Conservation (phyloP, 2,113 vertebrate genomes). For the Pachycephala philippinensis region DNA sequence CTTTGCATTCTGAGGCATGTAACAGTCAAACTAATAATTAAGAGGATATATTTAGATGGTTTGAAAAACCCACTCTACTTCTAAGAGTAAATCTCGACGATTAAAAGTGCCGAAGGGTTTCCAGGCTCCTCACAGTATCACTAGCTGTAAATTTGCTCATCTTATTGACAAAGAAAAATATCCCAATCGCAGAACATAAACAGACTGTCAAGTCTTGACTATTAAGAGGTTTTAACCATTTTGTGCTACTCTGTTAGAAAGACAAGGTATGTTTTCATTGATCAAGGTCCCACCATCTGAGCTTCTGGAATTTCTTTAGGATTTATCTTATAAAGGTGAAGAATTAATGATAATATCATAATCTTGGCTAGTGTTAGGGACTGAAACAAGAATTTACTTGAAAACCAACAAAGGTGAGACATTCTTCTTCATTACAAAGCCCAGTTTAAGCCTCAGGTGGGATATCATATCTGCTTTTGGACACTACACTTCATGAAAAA, state of each 20-base stretch:
- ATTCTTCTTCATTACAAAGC: background rate
- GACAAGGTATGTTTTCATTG: background rate
- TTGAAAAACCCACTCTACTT: slow-evolving; percentile 22
- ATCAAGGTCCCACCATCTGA: background rate
- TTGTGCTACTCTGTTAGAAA: background rate
- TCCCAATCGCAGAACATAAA: background rate
- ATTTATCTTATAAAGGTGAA: background rate
- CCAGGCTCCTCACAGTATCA: background rate
- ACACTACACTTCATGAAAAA: background rate
- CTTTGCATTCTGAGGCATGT: slow-evolving; percentile 7
- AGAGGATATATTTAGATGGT: slow-evolving; percentile 40
- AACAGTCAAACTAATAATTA: slow-evolving; percentile 51
- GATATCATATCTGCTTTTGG: background rate
- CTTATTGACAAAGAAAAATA: slow-evolving; percentile 22
- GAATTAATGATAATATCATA: background rate
- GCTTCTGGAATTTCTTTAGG: background rate
- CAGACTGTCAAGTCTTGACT: background rate
- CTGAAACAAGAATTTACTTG: background rate
- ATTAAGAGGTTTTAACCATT: background rate
- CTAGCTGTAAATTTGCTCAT: background rate
- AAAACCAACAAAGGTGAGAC: background rate
- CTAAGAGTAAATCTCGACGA: slow-evolving; percentile 7
- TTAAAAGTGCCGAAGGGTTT: slow-evolving; percentile 5
- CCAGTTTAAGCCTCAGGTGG: background rate
- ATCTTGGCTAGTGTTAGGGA: background rate